Base-by-base conservation (phyloP, 2,888 invertebrate species). In the Poecilobothrus nobilitatus region DNA sequence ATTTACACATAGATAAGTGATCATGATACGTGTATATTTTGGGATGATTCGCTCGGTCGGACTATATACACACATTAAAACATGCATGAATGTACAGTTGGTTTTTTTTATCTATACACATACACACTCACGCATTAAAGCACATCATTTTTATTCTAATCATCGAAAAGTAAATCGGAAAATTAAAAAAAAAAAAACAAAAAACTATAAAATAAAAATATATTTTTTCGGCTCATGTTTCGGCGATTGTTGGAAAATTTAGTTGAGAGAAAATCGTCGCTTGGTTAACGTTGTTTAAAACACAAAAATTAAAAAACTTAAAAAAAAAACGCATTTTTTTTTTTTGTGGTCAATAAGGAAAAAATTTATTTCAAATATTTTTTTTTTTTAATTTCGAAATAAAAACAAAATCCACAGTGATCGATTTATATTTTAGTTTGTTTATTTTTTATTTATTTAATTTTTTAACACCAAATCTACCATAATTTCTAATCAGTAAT, bases 201-300 rank as follows among this genome's bases (percentile, higher is more conserved):
- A n/a, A 53, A 53, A 53, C 15, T 15, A 53, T 18, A 53, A 53
- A 53, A 53, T 18, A 53, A 53, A 53, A 53, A 53, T 6, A 18
- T 12, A 37, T 37, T 12, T 10, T 53, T 53, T 53, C 53, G 53
- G 53, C 53, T 53, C 53, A 53, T 53, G 53, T 53, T 53, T 53
- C 53, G 53, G 53, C 12, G 18, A 18, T 53, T 53, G 9, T 9
- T 15, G 12, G 27, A 27, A 27, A 6, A 80, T 80, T 81, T 79
- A 81, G 81, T 81, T 81, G 79, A 81, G 81, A 81, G 79, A 81
- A 81, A 78, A 79, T 78, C 81, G 80, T 81, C 81, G 81, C 80
- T 81, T 79, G 78, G 80, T 80, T 77, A 79, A 81, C 80, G 79
- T 65, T 65, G 37, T 53, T 37, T 53, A 15, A 18, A 18, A 41